phyloP scores from a whole-genome alignment of 2,888 invertebrate species.

The Yponomeuta plumbellus region DNA sequence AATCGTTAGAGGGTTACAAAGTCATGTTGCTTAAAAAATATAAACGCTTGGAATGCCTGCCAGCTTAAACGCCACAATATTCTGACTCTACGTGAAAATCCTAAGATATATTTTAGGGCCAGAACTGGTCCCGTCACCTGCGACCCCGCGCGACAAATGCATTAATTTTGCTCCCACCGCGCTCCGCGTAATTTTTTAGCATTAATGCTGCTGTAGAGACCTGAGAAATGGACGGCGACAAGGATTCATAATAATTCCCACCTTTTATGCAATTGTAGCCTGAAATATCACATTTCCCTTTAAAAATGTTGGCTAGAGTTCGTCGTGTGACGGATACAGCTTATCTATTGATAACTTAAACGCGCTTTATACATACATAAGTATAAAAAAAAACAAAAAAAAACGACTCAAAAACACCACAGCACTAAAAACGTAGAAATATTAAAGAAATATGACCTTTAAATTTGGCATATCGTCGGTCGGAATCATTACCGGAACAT shows the following conservation, averaged over 20 bases:
- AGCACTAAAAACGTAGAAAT: too few species aligned
- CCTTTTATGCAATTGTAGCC: constrained; percentile 17
- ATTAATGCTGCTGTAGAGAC: constrained; percentile 36
- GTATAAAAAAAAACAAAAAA: too few species aligned
- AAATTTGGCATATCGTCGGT: too few species aligned
- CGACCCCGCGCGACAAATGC: constrained; percentile 30
- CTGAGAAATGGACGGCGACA: constrained; percentile 36
- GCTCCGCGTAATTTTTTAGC: constrained; percentile 41
- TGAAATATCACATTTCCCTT: background rate
- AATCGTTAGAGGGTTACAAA: too few species aligned
- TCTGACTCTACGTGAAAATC: background rate
- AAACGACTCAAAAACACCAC: too few species aligned
- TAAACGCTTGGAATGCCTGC: background rate
- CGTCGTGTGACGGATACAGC: background rate
- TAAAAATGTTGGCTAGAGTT: background rate
- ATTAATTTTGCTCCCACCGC: constrained; percentile 37
- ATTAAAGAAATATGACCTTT: too few species aligned
- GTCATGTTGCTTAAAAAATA: background rate
- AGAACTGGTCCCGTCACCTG: constrained; percentile 26
- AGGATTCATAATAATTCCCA: constrained; percentile 30
- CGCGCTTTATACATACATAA: too few species aligned
- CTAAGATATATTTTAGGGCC: constrained; percentile 9
- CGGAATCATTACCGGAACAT: too few species aligned
- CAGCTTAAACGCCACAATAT: background rate
- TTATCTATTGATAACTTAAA: too few species aligned